Evolutionary conservation across 2,113 vertebrate genomes (phyloP).

Genomic region (Python bivittatus): DNA sequence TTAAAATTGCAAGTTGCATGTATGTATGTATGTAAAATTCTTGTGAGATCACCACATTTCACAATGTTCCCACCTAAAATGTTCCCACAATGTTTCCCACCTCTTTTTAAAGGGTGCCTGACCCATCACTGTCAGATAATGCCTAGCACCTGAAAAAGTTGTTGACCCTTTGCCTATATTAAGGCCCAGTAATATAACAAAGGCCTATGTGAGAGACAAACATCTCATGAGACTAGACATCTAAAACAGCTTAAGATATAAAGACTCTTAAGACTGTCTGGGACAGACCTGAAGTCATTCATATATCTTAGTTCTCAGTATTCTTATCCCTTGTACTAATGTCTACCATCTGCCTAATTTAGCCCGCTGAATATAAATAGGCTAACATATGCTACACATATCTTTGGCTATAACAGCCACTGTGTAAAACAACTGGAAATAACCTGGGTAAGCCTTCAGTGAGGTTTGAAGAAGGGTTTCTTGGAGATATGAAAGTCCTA

Average conservation of each 20-base stretch:
- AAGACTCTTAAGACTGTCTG: constrained; percentile 86
- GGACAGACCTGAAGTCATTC: constrained; percentile 85
- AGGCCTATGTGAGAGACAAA: constrained; percentile 57
- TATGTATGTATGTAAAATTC: constrained; percentile 17
- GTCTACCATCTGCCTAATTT: constrained; percentile 84
- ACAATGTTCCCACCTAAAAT: not conserved
- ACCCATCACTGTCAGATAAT: too few relatives aligned
- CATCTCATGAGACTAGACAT: constrained; percentile 69
- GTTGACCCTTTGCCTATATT: constrained; percentile 54
- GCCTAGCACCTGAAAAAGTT: constrained; percentile 1
- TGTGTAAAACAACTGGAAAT: constrained; percentile 78
- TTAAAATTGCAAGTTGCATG: not conserved
- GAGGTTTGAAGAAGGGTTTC: constrained; percentile 60
- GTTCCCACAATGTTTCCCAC: not conserved
- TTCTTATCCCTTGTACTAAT: constrained; percentile 77
- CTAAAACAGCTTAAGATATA: constrained; percentile 74
- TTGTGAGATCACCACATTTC: not conserved
- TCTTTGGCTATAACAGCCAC: constrained; percentile 77
- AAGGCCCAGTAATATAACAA: constrained; percentile 37
- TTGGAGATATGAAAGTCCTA: constrained; percentile 38
- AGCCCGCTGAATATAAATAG: constrained; percentile 81
- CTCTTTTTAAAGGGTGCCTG: not conserved
- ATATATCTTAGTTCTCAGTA: constrained; percentile 81
- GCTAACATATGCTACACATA: constrained; percentile 80
- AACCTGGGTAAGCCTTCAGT: constrained; percentile 66